Base-by-base conservation (phyloP, 2,797 vertebrate genomes). In the Labroides dimidiatus region DNA sequence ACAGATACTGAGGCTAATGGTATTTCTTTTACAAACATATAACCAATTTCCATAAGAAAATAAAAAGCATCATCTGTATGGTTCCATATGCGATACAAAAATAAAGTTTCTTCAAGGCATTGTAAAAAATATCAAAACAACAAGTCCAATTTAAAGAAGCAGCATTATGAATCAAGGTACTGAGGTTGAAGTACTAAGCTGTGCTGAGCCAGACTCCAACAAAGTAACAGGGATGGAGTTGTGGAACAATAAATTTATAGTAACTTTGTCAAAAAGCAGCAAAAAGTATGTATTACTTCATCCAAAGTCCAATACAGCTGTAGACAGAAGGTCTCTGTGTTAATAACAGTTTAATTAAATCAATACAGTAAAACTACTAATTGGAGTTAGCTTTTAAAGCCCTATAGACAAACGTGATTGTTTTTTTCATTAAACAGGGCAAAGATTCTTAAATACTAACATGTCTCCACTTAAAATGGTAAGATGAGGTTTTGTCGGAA, bases 161-260 rank as follows among this genome's bases (percentile, higher is more conserved):
- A 81, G 72, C 69, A 51, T 50, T 50, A 43, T 9, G 4, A 49
- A 49, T 56, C 23, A 9, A 71, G 14, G 47, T 0, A 37, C 50
- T 43, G 36, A 39, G 17, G 17, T 36, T 60, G 13, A 66, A 74
- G 70, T 45, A 63, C 15, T 64, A 19, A 0, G 10, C 2, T 57
- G 30, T 24, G 17, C 11, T 50, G n/a, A 54, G 39, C 1, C 11
- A 52, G n/a, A 30, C 60, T 37, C 19, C 17, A 9, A 6, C 45
- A 33, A 54, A 11, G 49, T 55, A 64, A 66, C 1, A 54, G 3
- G 15, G 17, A 66, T 2, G 19, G 30, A 33, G 30, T 4, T 33
- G 23, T 49, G 42, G 13, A 49, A 50, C 11, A n/a, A 19, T 20
- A 69, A 15, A 21, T 59, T 62, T 37, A 64, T 1, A 69, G 48